Evolutionary conservation across 2,888 invertebrate genomes (phyloP), one percentile per base, ranked within the genome.

Genomic region (Octonoba sinensis): DNA sequence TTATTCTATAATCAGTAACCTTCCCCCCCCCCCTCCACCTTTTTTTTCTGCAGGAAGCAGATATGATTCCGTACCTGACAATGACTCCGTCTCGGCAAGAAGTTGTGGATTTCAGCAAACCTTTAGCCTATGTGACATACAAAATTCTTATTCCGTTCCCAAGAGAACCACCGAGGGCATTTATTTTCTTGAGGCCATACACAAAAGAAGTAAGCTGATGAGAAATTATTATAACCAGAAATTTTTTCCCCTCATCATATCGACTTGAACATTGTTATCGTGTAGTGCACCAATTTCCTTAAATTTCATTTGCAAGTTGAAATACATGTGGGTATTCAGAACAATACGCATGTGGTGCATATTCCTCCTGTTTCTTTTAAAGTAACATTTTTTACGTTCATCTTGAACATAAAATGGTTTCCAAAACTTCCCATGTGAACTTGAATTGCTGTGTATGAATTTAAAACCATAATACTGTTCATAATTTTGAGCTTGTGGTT

Each of bases 101-200:
- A 27, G 74, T 47, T 0, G 36, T 83, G 4, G 77, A 83, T 16
- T 83, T 24, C 60, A 83, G 57, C 16, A 54, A 65, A n/a, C 77
- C 83, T 6, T 16, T 83, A 15, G 62, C 65, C 11, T 20, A 46
- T 24, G 74, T 78, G 2, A n/a, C 46, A 13, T 70, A 83, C n/a
- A 78, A 73, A 1, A 46, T 83, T 0, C 49, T 83, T 20, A 62
- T 77, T 2, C 46, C 73, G 3, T 60, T 66, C 54, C 83, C 83
- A 2, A 36, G 18, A 18, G 83, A 83, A 27, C 74, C 77, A 1
- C 77, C 83, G 1, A 83, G 83, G 22, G 74, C 74, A 4, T 73
- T 83, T 46, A 73, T 83, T 2, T 83, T 78, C 44, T 64, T 78
- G 12, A 49, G 74, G 27, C 74, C 77, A 11, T 83, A 69, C 20